Percentiles rank a stretch among this genome's conserved stretches.
Evolutionary conservation across 2,797 vertebrate species (phyloP).

Genomic region (Parotocinclus haroldoi): DNA sequence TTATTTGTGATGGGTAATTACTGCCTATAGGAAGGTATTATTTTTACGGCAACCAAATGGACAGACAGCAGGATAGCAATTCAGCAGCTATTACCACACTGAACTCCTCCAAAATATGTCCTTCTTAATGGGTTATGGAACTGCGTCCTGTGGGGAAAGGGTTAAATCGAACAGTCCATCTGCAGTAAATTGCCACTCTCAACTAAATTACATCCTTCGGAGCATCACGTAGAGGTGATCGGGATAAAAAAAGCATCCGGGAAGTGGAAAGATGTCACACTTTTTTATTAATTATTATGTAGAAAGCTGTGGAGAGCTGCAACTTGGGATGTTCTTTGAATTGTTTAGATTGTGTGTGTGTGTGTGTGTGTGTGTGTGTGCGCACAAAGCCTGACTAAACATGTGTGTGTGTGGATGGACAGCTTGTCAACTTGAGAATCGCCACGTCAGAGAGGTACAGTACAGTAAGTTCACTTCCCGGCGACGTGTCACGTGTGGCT

Average conservation of each 20-base stretch:
- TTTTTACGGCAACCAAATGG: conserved; percentile 71
- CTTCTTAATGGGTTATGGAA: conserved; percentile 68
- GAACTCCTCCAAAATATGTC: conserved; percentile 66
- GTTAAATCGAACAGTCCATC: conserved; percentile 67
- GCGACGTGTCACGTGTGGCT: no score
- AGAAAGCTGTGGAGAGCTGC: conserved; percentile 37
- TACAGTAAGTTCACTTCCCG: no score
- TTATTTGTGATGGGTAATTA: conserved; percentile 77
- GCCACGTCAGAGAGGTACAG: no score
- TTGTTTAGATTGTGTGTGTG: background rate
- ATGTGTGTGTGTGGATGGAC: background rate
- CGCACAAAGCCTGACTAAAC: no score
- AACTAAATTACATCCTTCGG: conserved; percentile 62
- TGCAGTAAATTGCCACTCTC: conserved; percentile 65
- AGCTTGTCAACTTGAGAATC: no score
- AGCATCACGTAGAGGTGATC: conserved; percentile 51
- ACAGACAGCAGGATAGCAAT: conserved; percentile 72
- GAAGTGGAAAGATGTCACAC: conserved; percentile 48
- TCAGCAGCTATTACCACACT: conserved; percentile 69
- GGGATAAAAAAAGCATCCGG: conserved; percentile 42
- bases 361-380: conserved; percentile 15
- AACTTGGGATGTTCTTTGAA: conserved; percentile 25
- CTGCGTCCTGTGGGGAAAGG: conserved; percentile 62
- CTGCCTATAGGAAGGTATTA: conserved; percentile 71
- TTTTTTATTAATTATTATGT: conserved; percentile 59